Evolutionary conservation across 2,113 vertebrate genomes (phyloP).

Genomic region (Ondatra zibethicus): DNA sequence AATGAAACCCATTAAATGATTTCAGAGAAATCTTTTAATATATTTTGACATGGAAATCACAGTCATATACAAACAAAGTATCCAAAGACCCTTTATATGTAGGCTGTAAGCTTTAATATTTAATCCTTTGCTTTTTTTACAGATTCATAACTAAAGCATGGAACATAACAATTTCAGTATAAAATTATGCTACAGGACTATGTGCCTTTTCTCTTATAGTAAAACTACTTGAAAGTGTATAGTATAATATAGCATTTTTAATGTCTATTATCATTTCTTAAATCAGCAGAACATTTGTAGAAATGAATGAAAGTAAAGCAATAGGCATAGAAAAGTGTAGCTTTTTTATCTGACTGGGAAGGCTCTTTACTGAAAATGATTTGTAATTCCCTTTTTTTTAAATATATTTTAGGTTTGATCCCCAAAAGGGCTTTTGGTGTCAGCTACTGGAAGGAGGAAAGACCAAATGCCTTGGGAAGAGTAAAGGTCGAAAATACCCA

Average conservation of each 20-base stretch:
- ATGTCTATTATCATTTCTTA: neutral
- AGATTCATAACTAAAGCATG: neutral
- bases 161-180: neutral
- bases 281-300: neutral
- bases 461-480: conserved; percentile 98
- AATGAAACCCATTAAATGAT: neutral
- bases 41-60: neutral
- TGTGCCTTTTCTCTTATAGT: neutral
- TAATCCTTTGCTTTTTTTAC: neutral
- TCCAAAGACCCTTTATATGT: neutral
- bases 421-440: conserved; percentile 99
- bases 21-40: neutral
- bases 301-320: neutral
- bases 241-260: neutral
- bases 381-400: too few relatives aligned
- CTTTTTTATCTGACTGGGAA: neutral
- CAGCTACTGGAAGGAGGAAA: conserved; percentile 96
- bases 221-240: neutral
- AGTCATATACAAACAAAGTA: neutral
- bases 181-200: neutral
- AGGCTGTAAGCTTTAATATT: neutral
- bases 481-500: conserved; percentile 96
- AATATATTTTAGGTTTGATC: conserved; percentile 93
- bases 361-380: neutral
- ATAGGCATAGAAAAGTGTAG: neutral